Conservation (phyloP, 2,113 vertebrate genomes). For the Sigmodon hispidus region DNA sequence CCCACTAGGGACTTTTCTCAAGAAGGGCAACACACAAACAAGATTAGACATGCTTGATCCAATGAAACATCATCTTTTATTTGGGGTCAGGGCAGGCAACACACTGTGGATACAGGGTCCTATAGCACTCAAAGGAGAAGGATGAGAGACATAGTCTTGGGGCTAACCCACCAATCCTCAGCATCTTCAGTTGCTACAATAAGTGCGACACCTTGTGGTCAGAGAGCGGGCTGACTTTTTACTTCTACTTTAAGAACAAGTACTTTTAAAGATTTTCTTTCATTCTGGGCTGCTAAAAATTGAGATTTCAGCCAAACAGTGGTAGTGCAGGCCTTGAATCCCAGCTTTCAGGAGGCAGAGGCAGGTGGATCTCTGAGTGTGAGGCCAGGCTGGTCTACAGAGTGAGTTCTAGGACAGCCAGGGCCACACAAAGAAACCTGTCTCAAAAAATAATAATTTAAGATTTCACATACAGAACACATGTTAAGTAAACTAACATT, state of each 20-base stretch:
- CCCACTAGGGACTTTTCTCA: background rate
- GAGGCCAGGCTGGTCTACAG: background rate
- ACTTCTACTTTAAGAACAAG: background rate
- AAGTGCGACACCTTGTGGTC: conserved; percentile 29
- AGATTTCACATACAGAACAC: background rate
- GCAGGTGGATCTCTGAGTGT: background rate
- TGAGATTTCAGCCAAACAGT: background rate
- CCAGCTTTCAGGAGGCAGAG: background rate
- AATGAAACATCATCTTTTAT: background rate
- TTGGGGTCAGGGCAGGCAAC: background rate
- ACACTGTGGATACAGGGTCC: background rate
- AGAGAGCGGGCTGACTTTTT: background rate
- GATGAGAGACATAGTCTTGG: background rate
- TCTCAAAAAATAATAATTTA: background rate
- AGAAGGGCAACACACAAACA: background rate
- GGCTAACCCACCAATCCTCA: background rate
- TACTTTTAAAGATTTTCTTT: background rate
- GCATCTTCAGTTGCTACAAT: background rate
- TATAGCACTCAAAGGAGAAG: background rate
- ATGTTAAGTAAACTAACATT: too few species aligned
- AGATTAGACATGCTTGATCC: background rate
- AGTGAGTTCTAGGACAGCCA: background rate
- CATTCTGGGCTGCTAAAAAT: background rate
- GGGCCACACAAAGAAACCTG: background rate
- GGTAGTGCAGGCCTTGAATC: background rate